Evolutionary conservation across 2,113 vertebrate genomes (phyloP).

Genomic region (Megaceryle torquata): DNA sequence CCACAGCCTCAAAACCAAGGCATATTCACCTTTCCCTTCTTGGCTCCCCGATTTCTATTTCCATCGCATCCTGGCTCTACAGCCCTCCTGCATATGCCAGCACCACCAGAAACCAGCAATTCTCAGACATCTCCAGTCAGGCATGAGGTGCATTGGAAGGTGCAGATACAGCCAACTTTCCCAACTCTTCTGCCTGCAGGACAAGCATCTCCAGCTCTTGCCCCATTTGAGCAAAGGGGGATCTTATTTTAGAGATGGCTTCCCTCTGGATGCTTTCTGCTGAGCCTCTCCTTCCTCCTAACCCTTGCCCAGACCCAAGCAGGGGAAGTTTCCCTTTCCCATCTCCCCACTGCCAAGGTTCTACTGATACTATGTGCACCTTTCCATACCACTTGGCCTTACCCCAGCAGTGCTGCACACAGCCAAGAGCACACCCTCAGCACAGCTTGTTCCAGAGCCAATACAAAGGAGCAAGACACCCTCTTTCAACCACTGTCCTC

Average conservation of each 20-base stretch:
- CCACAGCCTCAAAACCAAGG: not conserved
- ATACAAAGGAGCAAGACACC: not conserved
- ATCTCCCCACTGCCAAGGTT: not conserved
- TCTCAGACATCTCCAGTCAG: not conserved
- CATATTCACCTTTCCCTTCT: not conserved
- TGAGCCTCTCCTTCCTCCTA: not conserved
- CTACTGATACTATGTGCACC: rapidly evolving
- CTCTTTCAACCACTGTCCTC: not conserved
- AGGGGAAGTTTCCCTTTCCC: not conserved
- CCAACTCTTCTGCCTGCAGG: rapidly evolving
- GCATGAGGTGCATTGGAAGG: not conserved
- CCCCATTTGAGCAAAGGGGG: rapidly evolving
- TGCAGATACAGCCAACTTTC: not conserved
- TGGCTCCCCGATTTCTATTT: not conserved
- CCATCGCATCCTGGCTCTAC: not conserved
- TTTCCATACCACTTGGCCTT: not conserved
- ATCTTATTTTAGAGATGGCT: not conserved
- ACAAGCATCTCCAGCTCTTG: not conserved
- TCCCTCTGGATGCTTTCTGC: not conserved
- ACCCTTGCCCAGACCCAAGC: not conserved
- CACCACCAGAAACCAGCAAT: not conserved
- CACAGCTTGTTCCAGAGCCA: not conserved
- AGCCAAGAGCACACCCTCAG: not conserved
- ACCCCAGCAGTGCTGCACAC: not conserved
- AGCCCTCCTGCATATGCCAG: not conserved